Conservation (phyloP, 92 coral and sea anemone species). For the Siderastrea siderea region DNA sequence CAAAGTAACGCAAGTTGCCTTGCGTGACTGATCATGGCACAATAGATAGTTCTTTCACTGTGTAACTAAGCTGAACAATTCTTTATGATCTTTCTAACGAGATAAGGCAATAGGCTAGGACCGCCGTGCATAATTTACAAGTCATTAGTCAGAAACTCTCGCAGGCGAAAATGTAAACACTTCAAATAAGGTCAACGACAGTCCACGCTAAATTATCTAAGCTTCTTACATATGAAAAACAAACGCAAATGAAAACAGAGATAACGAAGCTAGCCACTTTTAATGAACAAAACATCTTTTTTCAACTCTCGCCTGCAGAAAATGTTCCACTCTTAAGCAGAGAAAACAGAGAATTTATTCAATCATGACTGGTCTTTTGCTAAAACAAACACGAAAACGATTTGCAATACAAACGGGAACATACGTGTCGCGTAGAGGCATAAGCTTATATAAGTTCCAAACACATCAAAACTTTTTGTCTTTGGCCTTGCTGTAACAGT, state of each 20-base stretch:
- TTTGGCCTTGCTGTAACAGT: too few relatives aligned
- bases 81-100: neutral
- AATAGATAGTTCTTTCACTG: neutral
- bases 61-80: neutral
- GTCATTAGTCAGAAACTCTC: neutral
- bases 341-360: neutral
- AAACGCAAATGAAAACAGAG: neutral
- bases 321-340: neutral
- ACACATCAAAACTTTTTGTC: neutral
- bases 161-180: neutral
- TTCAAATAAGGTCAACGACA: neutral
- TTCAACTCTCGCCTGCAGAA: neutral
- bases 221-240: neutral
- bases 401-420: conserved; percentile 13
- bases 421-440: conserved; percentile 19
- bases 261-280: conserved; percentile 3
- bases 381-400: conserved; percentile 10
- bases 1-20: neutral
- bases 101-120: neutral
- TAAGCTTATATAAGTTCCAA: neutral
- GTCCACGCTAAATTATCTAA: neutral
- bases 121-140: neutral
- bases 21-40: neutral
- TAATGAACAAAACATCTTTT: neutral
- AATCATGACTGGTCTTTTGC: neutral